Evolutionary conservation across 2,888 invertebrate species (phyloP), one percentile per base, ranked within the genome.

Genomic region (Allophyes oxyacanthae): DNA sequence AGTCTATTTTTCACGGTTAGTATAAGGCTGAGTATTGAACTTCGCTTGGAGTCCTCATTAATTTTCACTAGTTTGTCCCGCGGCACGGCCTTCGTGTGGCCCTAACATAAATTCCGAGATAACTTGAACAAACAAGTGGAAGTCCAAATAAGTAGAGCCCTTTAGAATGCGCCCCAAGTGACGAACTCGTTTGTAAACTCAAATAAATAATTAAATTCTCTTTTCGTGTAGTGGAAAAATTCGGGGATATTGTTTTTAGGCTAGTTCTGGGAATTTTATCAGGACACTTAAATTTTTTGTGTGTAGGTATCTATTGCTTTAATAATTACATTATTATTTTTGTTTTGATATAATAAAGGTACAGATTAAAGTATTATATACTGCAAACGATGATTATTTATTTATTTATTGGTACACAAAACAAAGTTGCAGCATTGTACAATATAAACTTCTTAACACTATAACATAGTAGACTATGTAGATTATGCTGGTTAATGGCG

Each of bases 51-150:
- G 78, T 74, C 68, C 84, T 89, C 90, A 87, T 91, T 91, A 88
- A 90, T 91, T 89, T 86, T 78, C 89, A 88, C 87, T 89, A 87
- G 87, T 84, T 78, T 72, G 85, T 85, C 86, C 86, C 83, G 81
- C 75, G 82, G 77, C 81, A 78, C 77, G 76, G 79, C 79, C 79
- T 87, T 85, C 87, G 86, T 85, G 86, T 79, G 79, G 81, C 84
- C 88, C 85, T 75, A 79, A 87, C 90, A 91, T 91, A 90, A 91
- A 91, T 91, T 88, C 79, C 79, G 78, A 87, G 87, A 89, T 87
- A 92, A 91, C 87, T 90, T 88, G 82, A 80, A 81, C 86, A 88
- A 90, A 91, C 89, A 89, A 88, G 84, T 85, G 72, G 74, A 86
- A 88, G 86, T 87, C 81, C 85, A 89, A 89, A 90, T 89, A 91